A percentile compares a stretch with the other conserved stretches of the same genome.
Evolutionary conservation across 1,140 invertebrate genomes (phyloP).

Genomic region (Stegodyphus dumicola): DNA sequence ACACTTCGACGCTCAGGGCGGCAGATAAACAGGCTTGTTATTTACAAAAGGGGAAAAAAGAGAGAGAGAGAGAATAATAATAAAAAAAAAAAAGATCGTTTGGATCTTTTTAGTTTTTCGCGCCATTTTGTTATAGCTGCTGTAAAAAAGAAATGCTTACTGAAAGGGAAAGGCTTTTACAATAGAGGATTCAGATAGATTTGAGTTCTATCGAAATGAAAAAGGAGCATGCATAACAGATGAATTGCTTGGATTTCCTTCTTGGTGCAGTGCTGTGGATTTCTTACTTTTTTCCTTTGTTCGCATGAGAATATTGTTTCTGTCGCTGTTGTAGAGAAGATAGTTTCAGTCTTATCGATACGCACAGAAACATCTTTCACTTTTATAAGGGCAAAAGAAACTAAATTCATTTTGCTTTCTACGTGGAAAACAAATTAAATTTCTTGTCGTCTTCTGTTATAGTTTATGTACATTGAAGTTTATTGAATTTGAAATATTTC

Average conservation of each 20-base stretch:
- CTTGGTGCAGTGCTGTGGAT: neutral
- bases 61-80: neutral
- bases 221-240: slow-evolving; percentile 7
- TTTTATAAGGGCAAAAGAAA: too few relatives aligned
- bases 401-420: too few relatives aligned
- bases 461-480: too few relatives aligned
- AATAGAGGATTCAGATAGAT: slow-evolving; percentile 14
- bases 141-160: slow-evolving; percentile 4
- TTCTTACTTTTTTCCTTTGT: neutral
- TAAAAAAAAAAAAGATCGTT: neutral
- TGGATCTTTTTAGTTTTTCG: neutral
- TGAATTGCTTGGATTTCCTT: slow-evolving; percentile 11
- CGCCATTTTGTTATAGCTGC: slow-evolving; percentile 15
- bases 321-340: neutral
- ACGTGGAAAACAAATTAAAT: too few relatives aligned
- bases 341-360: too few relatives aligned
- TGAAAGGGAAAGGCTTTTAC: slow-evolving; percentile 1
- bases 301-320: slow-evolving; percentile 1
- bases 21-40: slow-evolving; percentile 16
- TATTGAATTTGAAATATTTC: too few relatives aligned
- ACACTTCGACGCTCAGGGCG: slow-evolving; percentile 14
- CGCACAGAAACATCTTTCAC: too few relatives aligned
- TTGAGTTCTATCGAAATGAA: neutral
- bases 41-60: slow-evolving; percentile 3
- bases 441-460: too few relatives aligned